Evolutionary conservation across 2,113 vertebrate species (phyloP), one percentile per base, ranked within the genome.

Genomic region (Promerops cafer): DNA sequence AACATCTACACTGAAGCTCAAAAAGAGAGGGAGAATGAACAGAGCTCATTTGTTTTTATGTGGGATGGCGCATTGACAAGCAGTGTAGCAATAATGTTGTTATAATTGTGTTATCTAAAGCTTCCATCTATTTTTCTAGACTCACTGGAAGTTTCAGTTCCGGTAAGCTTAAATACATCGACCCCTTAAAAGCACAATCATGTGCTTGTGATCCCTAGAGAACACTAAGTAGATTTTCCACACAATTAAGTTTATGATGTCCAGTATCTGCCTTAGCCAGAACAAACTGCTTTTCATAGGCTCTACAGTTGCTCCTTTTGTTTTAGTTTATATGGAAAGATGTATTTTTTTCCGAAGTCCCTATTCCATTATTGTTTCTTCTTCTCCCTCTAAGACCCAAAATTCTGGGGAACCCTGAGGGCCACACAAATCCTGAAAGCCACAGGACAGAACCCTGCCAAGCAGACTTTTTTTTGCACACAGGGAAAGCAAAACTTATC

Each of bases 101-200:
- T 83, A 54, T 31, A 89, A 87, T 1, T 45, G 33, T 53, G n/a
- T 82, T 94, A 95, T 94, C 83, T 97, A 92, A 96, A 96, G 52
- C 64, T 78, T 83, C 75, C 68, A 96, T 83, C 85, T 95, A 39
- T 95, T 97, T 96, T 95, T 81, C 60, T 83, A 82, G 85, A 68
- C 60, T 78, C 61, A 18, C 7, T 93, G 35, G 13, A 90, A 89
- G 44, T 92, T 82, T 90, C 72, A 79, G 72, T 82, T 95, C 85
- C 93, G 88, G 90, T 71, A 93, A 93, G 72, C 69, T 92, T 78
- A 74, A 95, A 90, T 74, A 74, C 39, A 88, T 71, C 4, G 2
- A 93, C 79, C 77, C 80, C 89, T 92, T 92, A 95, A 86, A 93
- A 96, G 94, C 85, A 93, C 60, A 90, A 70, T 74, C 85, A 70